Conservation (phyloP, 2,113 vertebrate species). For the Puffinus mauretanicus region DNA sequence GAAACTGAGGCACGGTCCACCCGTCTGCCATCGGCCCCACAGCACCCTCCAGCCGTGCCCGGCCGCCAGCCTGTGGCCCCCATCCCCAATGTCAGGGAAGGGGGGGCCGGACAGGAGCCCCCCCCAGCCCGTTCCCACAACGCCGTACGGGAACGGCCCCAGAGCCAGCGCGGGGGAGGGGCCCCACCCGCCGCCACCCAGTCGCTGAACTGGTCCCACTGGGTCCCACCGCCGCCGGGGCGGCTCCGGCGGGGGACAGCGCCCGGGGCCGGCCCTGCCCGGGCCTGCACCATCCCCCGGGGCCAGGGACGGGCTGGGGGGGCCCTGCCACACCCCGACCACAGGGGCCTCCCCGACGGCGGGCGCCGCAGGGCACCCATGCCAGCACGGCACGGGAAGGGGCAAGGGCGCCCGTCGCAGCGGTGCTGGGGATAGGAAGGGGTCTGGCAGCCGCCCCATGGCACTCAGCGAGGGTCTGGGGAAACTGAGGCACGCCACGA, state of each 20-base stretch:
- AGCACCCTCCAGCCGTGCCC: neutral
- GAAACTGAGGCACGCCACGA: constrained; percentile 4
- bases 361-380: neutral
- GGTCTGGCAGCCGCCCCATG: rapidly evolving
- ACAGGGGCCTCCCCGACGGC: neutral
- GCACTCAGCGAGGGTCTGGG: neutral
- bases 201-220: constrained; percentile 57
- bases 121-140: neutral
- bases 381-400: neutral
- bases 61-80: neutral
- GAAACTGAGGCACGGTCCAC: neutral
- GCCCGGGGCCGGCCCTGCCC: constrained; percentile 45
- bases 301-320: constrained; percentile 1
- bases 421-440: neutral
- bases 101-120: neutral
- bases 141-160: neutral
- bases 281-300: constrained; percentile 16
- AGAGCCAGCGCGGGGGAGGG: constrained; percentile 40
- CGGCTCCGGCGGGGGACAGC: constrained; percentile 49
- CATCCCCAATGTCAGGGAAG: neutral
- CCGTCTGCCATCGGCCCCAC: rapidly evolving
- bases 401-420: neutral
- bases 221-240: constrained; percentile 52
- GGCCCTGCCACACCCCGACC: neutral
- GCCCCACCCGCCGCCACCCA: constrained; percentile 55